phyloP scores from a whole-genome alignment of 35 echinoderm and acorn worm genomes.

The Hemicentrotus pulcherrimus region DNA sequence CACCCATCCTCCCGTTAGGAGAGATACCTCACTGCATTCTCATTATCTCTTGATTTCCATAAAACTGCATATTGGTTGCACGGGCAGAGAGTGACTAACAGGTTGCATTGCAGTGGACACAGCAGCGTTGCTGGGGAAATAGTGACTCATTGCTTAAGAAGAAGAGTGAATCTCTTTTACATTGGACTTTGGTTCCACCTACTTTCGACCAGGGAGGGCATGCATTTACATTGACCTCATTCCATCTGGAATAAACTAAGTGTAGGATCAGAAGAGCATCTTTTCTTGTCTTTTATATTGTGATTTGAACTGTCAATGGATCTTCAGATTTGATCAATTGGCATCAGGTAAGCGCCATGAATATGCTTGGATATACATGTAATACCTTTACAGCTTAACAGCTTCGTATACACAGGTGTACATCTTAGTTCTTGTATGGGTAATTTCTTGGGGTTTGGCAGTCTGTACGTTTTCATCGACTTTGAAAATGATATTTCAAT shows the following conservation, averaged over 20 bases:
- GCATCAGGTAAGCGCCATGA: background rate
- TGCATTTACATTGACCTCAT: background rate
- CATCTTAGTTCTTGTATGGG: background rate
- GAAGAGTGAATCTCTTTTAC: background rate
- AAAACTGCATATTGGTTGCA: background rate
- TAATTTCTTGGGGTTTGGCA: background rate
- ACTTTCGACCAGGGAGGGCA: background rate
- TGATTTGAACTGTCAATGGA: background rate
- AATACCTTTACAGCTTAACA: background rate
- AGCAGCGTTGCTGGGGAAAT: background rate
- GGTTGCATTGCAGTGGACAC: slow-evolving; percentile 24
- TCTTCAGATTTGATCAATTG: background rate
- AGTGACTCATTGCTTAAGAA: background rate
- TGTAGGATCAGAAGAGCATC: background rate
- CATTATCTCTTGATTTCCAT: slow-evolving; percentile 37
- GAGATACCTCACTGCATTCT: slow-evolving; percentile 4
- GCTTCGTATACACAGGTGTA: background rate
- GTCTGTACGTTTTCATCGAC: too few species aligned
- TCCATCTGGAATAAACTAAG: background rate
- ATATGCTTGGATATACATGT: background rate
- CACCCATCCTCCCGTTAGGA: slow-evolving; percentile 22
- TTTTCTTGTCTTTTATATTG: background rate
- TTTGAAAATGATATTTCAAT: too few species aligned
- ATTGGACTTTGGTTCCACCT: too few species aligned
- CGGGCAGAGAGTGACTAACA: background rate